Percentiles rank a stretch among this genome's conserved stretches.
These are phyloP conservation scores for Bugulina stolonifera DNA, from an alignment of 2,888 invertebrate species.

Conservation along the genomic window DNA sequence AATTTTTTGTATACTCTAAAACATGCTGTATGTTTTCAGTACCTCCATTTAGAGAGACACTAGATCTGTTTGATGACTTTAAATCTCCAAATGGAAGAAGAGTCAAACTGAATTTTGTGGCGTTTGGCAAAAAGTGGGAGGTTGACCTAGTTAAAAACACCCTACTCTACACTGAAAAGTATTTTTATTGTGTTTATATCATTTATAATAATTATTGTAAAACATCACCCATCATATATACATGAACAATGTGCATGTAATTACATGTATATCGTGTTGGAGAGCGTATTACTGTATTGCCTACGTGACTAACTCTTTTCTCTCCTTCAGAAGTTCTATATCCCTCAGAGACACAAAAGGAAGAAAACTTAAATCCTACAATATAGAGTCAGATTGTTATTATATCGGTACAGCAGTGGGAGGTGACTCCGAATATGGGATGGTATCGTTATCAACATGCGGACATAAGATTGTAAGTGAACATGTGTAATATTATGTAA, in stretches of 20 bases:
- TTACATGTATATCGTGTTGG: no score
- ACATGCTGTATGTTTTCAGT: slow-evolving; percentile 1
- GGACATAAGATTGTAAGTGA: slow-evolving; percentile 22
- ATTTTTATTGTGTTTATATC: no score
- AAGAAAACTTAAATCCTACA: neutral
- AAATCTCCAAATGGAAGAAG: neutral
- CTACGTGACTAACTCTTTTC: no score
- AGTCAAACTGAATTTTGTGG: neutral
- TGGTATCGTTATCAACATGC: slow-evolving; percentile 25
- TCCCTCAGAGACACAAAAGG: neutral
- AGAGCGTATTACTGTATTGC: no score
- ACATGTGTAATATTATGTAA: neutral
- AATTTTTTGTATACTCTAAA: no score
- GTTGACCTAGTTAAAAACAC: neutral
- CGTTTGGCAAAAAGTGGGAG: neutral
- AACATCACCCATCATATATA: no score
- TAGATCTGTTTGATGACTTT: neutral
- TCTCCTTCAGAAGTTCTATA: neutral
- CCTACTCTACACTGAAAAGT: slow-evolving; percentile 2
- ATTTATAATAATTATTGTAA: no score
- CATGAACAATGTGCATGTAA: no score
- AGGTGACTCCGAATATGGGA: slow-evolving; percentile 27
- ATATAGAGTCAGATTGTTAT: slow-evolving; percentile 23
- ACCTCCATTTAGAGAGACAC: slow-evolving; percentile 8
- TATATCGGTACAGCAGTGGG: slow-evolving; percentile 27